Conservation (phyloP, 2,888 invertebrate species). For the Atrina japonica region DNA sequence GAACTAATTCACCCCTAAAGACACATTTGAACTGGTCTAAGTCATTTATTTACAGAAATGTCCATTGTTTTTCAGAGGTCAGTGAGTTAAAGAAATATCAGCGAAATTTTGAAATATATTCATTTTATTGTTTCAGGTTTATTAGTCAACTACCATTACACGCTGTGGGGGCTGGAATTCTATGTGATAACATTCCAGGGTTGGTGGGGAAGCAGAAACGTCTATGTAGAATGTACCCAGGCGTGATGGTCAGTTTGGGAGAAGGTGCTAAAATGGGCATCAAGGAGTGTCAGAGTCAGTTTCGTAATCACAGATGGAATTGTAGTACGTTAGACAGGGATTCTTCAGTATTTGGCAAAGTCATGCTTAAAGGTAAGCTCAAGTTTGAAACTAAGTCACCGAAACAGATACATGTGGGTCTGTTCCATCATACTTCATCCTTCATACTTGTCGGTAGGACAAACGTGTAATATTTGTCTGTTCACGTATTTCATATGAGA, state of each 20-base stretch:
- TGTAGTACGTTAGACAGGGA: constrained; percentile 77
- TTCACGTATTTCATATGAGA: too few relatives aligned
- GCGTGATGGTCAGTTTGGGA: constrained; percentile 79
- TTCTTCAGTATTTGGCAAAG: constrained; percentile 80
- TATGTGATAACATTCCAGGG: constrained; percentile 81
- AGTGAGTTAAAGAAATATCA: too few relatives aligned
- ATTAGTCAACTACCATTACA: constrained; percentile 78
- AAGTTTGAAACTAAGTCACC: too few relatives aligned
- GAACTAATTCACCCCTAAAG: too few relatives aligned
- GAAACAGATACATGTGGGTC: too few relatives aligned
- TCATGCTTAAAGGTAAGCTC: constrained; percentile 79
- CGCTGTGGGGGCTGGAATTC: constrained; percentile 74
- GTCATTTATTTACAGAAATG: too few relatives aligned
- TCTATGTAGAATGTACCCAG: constrained; percentile 79
- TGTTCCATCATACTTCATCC: too few relatives aligned
- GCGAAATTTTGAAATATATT: too few relatives aligned
- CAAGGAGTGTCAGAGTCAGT: constrained; percentile 80
- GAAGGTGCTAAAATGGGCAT: constrained; percentile 79
- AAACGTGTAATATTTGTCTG: too few relatives aligned
- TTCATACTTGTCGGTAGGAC: too few relatives aligned
- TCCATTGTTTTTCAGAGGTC: too few relatives aligned
- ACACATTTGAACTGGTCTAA: too few relatives aligned
- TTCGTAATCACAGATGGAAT: constrained; percentile 80
- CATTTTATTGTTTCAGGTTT: constrained; percentile 73
- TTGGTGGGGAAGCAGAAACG: constrained; percentile 78